Evolutionary conservation across 2,888 invertebrate genomes (phyloP).

Genomic region (Apamea sordens): DNA sequence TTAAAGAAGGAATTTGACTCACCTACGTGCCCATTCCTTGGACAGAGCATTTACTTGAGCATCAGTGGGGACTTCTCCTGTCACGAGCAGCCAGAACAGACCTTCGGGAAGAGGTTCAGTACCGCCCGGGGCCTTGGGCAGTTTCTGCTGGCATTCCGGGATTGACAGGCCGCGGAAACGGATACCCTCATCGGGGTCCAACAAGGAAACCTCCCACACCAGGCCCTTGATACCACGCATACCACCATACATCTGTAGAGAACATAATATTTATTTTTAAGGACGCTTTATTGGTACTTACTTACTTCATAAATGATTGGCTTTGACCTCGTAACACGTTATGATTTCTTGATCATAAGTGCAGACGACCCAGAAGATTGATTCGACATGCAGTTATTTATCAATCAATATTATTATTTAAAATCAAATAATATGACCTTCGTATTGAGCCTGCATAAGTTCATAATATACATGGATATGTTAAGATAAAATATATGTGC

Average conservation of each 20-base stretch:
- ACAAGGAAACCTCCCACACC: conserved; percentile 98
- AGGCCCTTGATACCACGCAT: conserved; percentile 99
- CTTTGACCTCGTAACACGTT: conserved; percentile 37
- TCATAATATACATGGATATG: neutral
- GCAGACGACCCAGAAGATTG: conserved; percentile 51
- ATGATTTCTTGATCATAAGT: conserved; percentile 39
- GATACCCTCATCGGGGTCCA: conserved; percentile 98
- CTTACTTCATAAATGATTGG: conserved; percentile 35
- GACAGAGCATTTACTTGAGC: conserved; percentile 93
- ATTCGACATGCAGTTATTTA: conserved; percentile 47
- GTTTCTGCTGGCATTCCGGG: conserved; percentile 93
- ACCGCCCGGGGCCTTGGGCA: conserved; percentile 93
- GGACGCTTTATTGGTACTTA: conserved; percentile 8
- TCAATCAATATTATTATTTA: conserved; percentile 33
- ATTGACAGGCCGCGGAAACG: conserved; percentile 98
- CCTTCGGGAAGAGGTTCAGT: conserved; percentile 94
- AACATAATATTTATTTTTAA: conserved; percentile 29
- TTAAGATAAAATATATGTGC: neutral
- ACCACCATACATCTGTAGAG: conserved; percentile 95
- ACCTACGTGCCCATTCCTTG: conserved; percentile 94
- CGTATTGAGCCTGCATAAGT: conserved; percentile 1
- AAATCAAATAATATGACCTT: conserved; percentile 51
- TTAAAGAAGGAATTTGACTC: conserved; percentile 30
- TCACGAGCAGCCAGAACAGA: conserved; percentile 94
- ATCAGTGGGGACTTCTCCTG: conserved; percentile 93